phyloP scores from a whole-genome alignment of 2,888 invertebrate genomes.

The Orthosia gracilis region DNA sequence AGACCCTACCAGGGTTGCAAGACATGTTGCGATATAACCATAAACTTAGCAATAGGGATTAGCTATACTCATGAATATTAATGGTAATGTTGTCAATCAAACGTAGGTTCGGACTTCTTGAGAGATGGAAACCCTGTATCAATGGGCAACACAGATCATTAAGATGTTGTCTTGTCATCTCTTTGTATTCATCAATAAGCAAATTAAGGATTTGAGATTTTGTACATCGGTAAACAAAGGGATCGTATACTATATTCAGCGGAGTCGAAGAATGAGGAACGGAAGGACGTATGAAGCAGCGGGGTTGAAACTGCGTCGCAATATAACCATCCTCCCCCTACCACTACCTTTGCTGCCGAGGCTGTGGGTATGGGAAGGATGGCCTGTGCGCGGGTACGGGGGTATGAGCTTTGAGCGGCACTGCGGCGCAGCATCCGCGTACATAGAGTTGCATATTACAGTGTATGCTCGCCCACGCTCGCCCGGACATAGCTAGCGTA shows the following conservation, averaged over 20 bases:
- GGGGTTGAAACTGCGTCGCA: not conserved
- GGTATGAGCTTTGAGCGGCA: not conserved
- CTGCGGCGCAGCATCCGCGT: not conserved
- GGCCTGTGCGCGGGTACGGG: not conserved
- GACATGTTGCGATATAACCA: not conserved
- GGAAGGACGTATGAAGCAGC: not conserved
- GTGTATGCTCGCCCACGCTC: not conserved
- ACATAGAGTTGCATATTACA: not conserved
- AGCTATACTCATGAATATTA: not conserved
- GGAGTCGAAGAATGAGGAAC: not conserved
- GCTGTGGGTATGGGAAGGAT: not conserved
- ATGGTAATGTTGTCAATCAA: too few species aligned
- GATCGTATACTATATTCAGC: not conserved
- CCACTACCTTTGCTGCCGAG: not conserved
- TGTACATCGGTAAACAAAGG: not conserved
- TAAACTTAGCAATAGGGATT: not conserved
- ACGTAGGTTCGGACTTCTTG: not conserved
- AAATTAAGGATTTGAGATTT: not conserved
- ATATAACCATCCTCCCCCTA: slow-evolving; percentile 18
- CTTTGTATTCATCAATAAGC: not conserved
- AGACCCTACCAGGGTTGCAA: not conserved
- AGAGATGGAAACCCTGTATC: not conserved
- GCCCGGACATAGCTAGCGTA: not conserved
- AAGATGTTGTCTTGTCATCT: not conserved
- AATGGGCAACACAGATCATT: not conserved